Percentiles rank a stretch among this genome's conserved stretches.
These are phyloP conservation scores for Gryllus bimaculatus DNA, from an alignment of 1,140 invertebrate genomes.

Conservation along the genomic window DNA sequence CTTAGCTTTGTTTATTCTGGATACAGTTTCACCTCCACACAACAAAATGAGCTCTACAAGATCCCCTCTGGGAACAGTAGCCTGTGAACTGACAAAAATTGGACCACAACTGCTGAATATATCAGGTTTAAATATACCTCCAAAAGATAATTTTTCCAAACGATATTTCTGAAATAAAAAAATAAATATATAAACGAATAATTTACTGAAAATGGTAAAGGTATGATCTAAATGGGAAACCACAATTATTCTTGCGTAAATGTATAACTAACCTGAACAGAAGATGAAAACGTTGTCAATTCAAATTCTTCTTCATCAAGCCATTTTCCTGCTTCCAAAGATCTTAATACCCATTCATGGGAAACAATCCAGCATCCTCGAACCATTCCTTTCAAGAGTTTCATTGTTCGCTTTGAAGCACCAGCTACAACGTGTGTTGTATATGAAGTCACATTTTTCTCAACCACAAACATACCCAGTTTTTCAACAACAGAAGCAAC, in stretches of 20 bases:
- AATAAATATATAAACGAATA: background rate
- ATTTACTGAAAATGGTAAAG: background rate
- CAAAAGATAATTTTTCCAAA: slow-evolving; percentile 40
- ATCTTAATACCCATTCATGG: slow-evolving; percentile 42
- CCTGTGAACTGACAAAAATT: slow-evolving; percentile 36
- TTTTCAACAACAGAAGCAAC: slow-evolving; percentile 28
- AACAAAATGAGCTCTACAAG: slow-evolving; percentile 38
- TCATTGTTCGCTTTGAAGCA: slow-evolving; percentile 41
- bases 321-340: slow-evolving; percentile 38
- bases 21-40: slow-evolving; percentile 36
- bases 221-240: background rate
- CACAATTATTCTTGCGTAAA: background rate
- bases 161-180: slow-evolving; percentile 35
- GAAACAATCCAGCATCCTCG: slow-evolving; percentile 45
- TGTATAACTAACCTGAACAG: slow-evolving; percentile 27
- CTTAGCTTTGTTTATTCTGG: slow-evolving; percentile 32
- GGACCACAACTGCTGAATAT: slow-evolving; percentile 37
- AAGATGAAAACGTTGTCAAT: slow-evolving; percentile 37
- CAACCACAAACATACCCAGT: slow-evolving; percentile 38
- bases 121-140: slow-evolving; percentile 36
- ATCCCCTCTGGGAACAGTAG: slow-evolving; percentile 33
- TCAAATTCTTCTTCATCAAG: slow-evolving; percentile 43
- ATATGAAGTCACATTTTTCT: slow-evolving; percentile 36
- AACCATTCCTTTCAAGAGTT: slow-evolving; percentile 41
- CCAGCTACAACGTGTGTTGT: slow-evolving; percentile 45